Evolutionary conservation across 2,888 invertebrate species (phyloP), one percentile per base, ranked within the genome.

Genomic region (Catocala sponsa): DNA sequence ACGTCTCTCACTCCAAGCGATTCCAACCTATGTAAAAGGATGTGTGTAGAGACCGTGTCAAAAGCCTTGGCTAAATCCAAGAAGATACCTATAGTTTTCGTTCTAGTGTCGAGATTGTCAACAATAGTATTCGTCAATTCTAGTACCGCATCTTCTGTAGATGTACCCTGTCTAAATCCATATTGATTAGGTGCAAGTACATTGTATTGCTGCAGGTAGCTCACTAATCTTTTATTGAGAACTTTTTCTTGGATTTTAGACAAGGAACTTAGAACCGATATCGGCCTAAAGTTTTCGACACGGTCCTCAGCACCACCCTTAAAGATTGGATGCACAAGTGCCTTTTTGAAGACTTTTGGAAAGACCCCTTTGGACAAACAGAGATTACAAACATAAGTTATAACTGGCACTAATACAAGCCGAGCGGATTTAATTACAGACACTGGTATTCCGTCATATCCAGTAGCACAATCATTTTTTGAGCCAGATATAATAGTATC

Each of bases 201-300:
- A 7, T 55, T 42, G 33, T 46, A 9, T 15, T 52, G 7, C 12
- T 57, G 42, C 0, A 69, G 46, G 33, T 33, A 69, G 5, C 12
- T 10, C 1, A 53, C 11, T 6, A 63, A 47, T 12, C 48, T 43
- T 6, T 32, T 55, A 25, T 69, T 69, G 0, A 69, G 1, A 5
- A 69, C 33, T 11, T 44, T 60, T 52, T 69, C 65, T 0, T 65
- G 35, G 0, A 72, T 15, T 35, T 68, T 72, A 0, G 72, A 64
- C 0, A 68, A 4, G 0, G 56, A 33, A 9, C 48, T 35, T 0
- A 70, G 53, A 2, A 70, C 58, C 0, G 71, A 66, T 10, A 68
- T 71, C 0, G 66, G 68, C 4, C 66, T 46, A 41, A 59, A 71
- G n/a, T 71, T 71, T 13, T 25, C 48, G 4, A 60, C 51, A 32